Evolutionary conservation across 2,113 vertebrate species (phyloP).

Genomic region (Ciconia maguari): DNA sequence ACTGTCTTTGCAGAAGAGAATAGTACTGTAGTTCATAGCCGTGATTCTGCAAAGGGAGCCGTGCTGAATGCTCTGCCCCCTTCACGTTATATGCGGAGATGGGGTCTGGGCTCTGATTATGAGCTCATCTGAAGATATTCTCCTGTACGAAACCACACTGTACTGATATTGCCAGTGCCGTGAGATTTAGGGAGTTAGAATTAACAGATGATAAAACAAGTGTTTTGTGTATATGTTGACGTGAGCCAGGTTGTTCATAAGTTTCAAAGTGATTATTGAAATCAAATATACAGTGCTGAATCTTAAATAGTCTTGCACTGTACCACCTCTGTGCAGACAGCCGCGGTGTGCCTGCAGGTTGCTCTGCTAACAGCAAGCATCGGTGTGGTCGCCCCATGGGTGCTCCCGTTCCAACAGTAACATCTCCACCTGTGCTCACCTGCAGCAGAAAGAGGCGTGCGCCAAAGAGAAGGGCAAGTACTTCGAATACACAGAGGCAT

Average conservation of each 20-base stretch:
- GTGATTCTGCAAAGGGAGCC: neutral
- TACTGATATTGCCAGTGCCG: too few relatives aligned
- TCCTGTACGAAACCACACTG: neutral
- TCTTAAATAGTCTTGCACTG: rapidly evolving
- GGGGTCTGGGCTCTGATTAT: neutral
- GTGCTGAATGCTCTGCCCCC: rapidly evolving
- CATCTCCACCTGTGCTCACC: neutral
- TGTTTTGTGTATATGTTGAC: too few relatives aligned
- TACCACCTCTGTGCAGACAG: rapidly evolving
- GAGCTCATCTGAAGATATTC: neutral
- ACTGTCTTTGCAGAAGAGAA: neutral
- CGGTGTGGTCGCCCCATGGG: rapidly evolving
- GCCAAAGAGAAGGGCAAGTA: too few relatives aligned
- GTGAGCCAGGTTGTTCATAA: too few relatives aligned
- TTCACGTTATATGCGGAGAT: rapidly evolving
- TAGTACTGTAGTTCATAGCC: neutral
- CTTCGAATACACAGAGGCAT: neutral
- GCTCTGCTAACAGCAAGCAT: neutral
- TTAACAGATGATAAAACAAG: neutral
- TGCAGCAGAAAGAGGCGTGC: neutral
- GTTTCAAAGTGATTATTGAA: neutral
- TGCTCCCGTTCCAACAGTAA: neutral
- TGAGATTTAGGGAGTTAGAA: neutral
- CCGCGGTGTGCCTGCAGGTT: neutral
- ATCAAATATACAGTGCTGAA: neutral